Base-by-base conservation (phyloP, 2,888 invertebrate genomes). In the Lymantria monacha region DNA sequence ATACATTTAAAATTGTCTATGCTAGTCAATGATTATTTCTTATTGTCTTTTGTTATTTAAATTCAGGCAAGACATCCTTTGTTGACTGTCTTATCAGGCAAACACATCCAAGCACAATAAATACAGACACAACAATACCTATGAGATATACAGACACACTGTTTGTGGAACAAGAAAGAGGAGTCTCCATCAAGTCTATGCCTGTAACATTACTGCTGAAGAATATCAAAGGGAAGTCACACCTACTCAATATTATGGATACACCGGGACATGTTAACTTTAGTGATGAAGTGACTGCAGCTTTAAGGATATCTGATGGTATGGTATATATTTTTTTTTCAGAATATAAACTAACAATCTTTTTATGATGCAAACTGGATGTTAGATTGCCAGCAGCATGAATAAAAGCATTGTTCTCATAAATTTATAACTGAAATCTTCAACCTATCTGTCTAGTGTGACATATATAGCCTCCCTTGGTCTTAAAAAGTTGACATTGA, bases 181-280 rank as follows among this genome's bases (percentile, higher is more conserved):
- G 99, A 0, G 98, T 99, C 11, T 98, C 98, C 50, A 99, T 99
- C 46, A 99, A 99, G 89, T 95, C 98, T 0, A 97, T 97, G 59
- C 99, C 99, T 0, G 96, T 99, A 0, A 99, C 99, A 0, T 88
- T 99, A 1, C 94, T 99, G 0, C 87, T 99, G 57, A 98, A 97
- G 68, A 98, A 99, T 80, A 95, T 98, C 0, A 97, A 97, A 77
- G 96, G 96, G 52, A 99, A 99, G 85, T 99, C 98, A n/a, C 99
- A 96, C 82, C 91, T 99, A 38, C 92, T 99, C 75, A 99, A 99
- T 76, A 94, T 99, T 49, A 98, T 99, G 87, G 99, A 99, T 76
- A 98, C 99, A 0, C 99, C 97, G 0, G 97, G 99, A 0, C 99
- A 99, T 91, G 99, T 99, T 0, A 99, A 99, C 83, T 99, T 99